These are phyloP conservation scores for Chloroceryle inda DNA, from an alignment of 2,797 vertebrate genomes.

Conservation along the genomic window DNA sequence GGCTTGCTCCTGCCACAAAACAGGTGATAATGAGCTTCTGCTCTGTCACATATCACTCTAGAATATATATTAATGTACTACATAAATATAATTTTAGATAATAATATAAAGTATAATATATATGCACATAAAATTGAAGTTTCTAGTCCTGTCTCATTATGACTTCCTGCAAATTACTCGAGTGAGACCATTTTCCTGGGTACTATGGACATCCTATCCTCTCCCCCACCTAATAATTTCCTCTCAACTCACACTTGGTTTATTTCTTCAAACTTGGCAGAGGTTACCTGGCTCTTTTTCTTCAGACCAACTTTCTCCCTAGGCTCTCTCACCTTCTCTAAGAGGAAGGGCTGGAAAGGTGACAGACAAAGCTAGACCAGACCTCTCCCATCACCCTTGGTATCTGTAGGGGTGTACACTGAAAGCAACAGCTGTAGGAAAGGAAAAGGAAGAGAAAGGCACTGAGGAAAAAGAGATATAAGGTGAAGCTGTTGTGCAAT, in stretches of 20 bases:
- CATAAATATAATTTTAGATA: neutral
- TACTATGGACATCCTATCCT: slow-evolving; percentile 65
- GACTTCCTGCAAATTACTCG: slow-evolving; percentile 61
- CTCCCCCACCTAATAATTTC: slow-evolving; percentile 77
- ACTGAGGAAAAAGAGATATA: slow-evolving; percentile 18
- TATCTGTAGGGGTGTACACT: neutral
- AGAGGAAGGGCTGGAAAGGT: slow-evolving; percentile 33
- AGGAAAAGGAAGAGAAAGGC: slow-evolving; percentile 50
- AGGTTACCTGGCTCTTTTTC: slow-evolving; percentile 50
- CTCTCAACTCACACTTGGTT: slow-evolving; percentile 75
- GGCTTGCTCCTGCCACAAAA: neutral
- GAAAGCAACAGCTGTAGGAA: slow-evolving; percentile 7
- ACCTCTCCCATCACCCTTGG: neutral
- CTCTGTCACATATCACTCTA: neutral
- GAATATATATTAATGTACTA: neutral
- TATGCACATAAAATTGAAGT: neutral
- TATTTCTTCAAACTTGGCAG: slow-evolving; percentile 78
- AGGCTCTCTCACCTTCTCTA: neutral
- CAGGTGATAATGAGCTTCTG: neutral
- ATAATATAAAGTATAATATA: neutral
- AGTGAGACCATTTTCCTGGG: slow-evolving; percentile 76
- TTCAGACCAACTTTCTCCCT: neutral
- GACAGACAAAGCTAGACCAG: neutral
- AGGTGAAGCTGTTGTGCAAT: slow-evolving; percentile 33
- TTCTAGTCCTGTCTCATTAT: neutral